phyloP scores from a whole-genome alignment of 2,797 vertebrate genomes.

The Crenichthys baileyi region DNA sequence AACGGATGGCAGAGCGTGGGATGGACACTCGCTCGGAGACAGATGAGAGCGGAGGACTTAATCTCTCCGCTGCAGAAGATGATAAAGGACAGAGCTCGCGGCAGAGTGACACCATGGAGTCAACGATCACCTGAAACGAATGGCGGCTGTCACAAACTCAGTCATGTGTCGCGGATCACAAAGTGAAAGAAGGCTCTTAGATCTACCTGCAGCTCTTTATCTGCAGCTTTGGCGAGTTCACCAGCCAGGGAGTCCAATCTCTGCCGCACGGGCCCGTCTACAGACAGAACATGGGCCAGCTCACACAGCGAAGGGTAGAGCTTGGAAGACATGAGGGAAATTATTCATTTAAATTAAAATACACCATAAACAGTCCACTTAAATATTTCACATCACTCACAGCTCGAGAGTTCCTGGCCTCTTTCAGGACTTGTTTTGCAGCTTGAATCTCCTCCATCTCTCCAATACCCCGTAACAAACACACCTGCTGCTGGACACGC shows the following conservation, averaged over 20 bases:
- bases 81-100: constrained; percentile 88
- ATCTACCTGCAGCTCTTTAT: constrained; percentile 90
- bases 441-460: constrained; percentile 88
- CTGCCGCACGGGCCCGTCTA: constrained; percentile 88
- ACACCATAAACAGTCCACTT: background rate
- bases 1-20: constrained; percentile 87
- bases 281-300: constrained; percentile 89
- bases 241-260: constrained; percentile 88
- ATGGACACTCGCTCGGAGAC: constrained; percentile 87
- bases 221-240: constrained; percentile 90
- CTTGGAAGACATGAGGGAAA: constrained; percentile 58
- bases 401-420: constrained; percentile 91
- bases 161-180: background rate
- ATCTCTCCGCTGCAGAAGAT: constrained; percentile 82
- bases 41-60: constrained; percentile 85
- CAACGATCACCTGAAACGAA: constrained; percentile 85
- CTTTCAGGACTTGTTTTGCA: constrained; percentile 90
- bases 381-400: constrained; percentile 74
- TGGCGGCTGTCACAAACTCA: constrained; percentile 17
- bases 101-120: constrained; percentile 90
- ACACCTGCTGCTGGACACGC: constrained; percentile 89
- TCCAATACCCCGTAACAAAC: constrained; percentile 82
- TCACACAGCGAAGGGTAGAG: constrained; percentile 92
- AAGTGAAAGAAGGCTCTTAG: constrained; percentile 2
- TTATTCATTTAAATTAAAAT: constrained; percentile 8